Base-by-base conservation (phyloP, 53 echinoderm and acorn worm genomes). In the Astropecten irregularis region DNA sequence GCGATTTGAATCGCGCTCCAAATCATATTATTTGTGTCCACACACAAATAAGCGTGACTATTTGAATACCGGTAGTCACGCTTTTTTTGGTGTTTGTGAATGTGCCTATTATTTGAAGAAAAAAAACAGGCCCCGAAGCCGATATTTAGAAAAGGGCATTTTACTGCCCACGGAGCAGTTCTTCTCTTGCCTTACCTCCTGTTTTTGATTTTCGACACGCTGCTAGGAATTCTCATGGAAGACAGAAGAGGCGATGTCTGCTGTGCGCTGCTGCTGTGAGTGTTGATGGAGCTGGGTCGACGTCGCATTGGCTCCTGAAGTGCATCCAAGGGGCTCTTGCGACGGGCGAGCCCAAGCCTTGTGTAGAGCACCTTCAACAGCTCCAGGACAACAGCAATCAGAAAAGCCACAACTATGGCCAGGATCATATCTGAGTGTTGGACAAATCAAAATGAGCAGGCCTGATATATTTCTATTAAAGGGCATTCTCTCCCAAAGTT, bases 151-250 rank as follows among this genome's bases (percentile, higher is more conserved):
- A n/a, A n/a, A n/a, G n/a, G n/a, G n/a, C n/a, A n/a, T n/a, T n/a
- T n/a, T n/a, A n/a, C n/a, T n/a, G n/a, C n/a, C n/a, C n/a, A n/a
- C n/a, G n/a, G n/a, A n/a, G n/a, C n/a, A n/a, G n/a, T n/a, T n/a
- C n/a, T n/a, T n/a, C n/a, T n/a, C n/a, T n/a, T n/a, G 42, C n/a
- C 34, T 6, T 58, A 76, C 76, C 76, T 58, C 53, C 79, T 63
- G 30, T 9, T 37, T 48, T 48, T 79, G 18, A 79, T 79, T 21
- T 79, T 79, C 7, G 79, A 31, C 1, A 62, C 62, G 19, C 79
- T 79, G 48, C 79, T 79, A 1, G 79, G 79, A 19, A 79, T 79
- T 62, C 79, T 61, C 46, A 79, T 13, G 14, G 79, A 79, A 3
- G 79, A 40, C 31, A 79, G 62, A 14, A 79, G 79, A 6, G 79